Percentiles rank a stretch among this genome's conserved stretches.
phyloP scores from a whole-genome alignment of 2,888 invertebrate species.

The Mesochorus sp. region DNA sequence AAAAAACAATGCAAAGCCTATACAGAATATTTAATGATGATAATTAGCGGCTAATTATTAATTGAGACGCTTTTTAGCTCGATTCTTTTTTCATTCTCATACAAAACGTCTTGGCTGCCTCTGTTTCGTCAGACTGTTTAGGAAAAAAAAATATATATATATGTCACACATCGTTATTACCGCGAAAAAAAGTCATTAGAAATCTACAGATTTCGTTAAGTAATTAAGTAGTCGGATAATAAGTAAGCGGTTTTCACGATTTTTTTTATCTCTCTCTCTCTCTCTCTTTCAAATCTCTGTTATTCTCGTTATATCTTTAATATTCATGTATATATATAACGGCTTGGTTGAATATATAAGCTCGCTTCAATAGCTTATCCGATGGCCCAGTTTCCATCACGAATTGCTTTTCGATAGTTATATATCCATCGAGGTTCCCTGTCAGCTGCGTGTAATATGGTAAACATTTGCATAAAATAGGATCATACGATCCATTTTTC shows the following conservation, averaged over 20 bases:
- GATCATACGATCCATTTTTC: constrained; percentile 28
- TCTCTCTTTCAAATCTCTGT: constrained; percentile 49
- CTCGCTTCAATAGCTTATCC: background rate
- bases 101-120: constrained; percentile 37
- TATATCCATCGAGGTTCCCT: constrained; percentile 1
- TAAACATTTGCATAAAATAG: constrained; percentile 41
- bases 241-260: constrained; percentile 67
- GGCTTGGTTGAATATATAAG: background rate
- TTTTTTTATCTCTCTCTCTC: constrained; percentile 49
- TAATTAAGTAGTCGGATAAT: constrained; percentile 75
- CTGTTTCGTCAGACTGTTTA: constrained; percentile 15
- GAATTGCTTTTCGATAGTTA: constrained; percentile 39
- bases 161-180: background rate
- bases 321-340: constrained; percentile 53
- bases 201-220: constrained; percentile 67
- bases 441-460: constrained; percentile 27
- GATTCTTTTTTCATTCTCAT: background rate
- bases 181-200: constrained; percentile 36
- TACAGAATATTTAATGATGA: constrained; percentile 45
- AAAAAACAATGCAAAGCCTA: constrained; percentile 34
- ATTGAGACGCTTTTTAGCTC: constrained; percentile 35
- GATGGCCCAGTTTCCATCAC: constrained; percentile 44
- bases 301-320: constrained; percentile 48
- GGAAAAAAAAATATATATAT: background rate
- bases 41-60: constrained; percentile 27